A percentile compares a stretch with the other conserved stretches of the same genome.
Conservation (phyloP, 1,140 invertebrate species). For the Drosophila mojavensis region DNA sequence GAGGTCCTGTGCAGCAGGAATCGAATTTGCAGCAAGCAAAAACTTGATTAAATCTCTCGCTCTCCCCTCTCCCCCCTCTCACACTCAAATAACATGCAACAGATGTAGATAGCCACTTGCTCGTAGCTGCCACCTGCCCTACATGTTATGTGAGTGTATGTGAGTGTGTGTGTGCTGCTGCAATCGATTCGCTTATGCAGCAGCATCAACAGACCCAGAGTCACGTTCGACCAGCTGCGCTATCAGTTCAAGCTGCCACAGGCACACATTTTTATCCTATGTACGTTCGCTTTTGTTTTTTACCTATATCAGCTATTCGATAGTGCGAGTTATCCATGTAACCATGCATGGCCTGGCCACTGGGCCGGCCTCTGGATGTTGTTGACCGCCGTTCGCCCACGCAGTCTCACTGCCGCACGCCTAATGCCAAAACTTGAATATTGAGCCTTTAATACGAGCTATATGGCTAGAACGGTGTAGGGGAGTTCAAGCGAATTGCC, state of each 20-base stretch:
- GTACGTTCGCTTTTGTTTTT: background rate
- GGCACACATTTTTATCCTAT: background rate
- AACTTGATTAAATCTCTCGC: constrained; percentile 8
- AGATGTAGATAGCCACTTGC: background rate
- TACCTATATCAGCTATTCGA: background rate
- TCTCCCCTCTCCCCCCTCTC: background rate
- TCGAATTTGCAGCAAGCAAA: background rate
- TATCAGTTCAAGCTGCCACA: constrained; percentile 15
- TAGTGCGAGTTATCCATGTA: background rate
- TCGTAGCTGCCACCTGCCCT: constrained; percentile 16
- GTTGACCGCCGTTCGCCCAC: constrained; percentile 10
- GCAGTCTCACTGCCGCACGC: background rate
- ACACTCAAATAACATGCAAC: background rate
- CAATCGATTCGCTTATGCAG: constrained; percentile 21
- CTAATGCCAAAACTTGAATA: constrained; percentile 28
- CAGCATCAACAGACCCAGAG: constrained; percentile 7
- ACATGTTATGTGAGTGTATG: background rate
- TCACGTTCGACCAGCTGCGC: constrained; percentile 18
- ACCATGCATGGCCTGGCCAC: background rate
- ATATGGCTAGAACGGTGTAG: too few species aligned
- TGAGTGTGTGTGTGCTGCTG: constrained; percentile 5
- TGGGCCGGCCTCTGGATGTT: background rate
- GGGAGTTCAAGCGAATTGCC: too few species aligned
- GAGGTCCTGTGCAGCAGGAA: background rate
- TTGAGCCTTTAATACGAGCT: constrained; percentile 7